A percentile compares a stretch with the other conserved stretches of the same genome.
phyloP scores from a whole-genome alignment of 2,113 vertebrate species.

The Sturnus vulgaris region DNA sequence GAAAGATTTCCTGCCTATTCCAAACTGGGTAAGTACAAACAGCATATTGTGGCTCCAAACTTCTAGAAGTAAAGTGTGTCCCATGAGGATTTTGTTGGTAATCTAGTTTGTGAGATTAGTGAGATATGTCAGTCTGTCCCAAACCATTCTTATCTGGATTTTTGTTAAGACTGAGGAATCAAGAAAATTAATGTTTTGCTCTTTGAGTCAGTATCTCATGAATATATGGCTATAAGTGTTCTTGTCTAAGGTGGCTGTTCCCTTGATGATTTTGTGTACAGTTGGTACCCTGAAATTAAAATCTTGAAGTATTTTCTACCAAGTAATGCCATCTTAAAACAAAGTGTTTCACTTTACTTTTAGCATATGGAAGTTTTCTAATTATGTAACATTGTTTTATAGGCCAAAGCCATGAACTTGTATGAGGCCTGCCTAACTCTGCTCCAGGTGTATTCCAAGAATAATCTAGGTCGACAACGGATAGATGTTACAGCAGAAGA shows the following conservation, averaged over 20 bases:
- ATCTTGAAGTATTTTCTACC: background rate
- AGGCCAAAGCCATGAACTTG: conserved; percentile 97
- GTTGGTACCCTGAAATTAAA: background rate
- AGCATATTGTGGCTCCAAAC: background rate
- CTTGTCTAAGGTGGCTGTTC: background rate
- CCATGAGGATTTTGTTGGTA: background rate
- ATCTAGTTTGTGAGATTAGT: background rate
- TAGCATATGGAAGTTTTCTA: background rate
- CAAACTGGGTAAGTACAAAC: background rate
- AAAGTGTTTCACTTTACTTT: background rate
- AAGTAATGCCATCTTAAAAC: background rate
- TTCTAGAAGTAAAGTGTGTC: background rate
- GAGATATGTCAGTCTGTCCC: background rate
- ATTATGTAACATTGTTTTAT: conserved; percentile 26
- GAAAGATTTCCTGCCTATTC: background rate
- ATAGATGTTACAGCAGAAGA: conserved; percentile 91
- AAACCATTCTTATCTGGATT: background rate
- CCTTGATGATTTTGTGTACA: background rate
- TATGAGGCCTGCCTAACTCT: conserved; percentile 96
- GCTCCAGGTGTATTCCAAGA: conserved; percentile 97
- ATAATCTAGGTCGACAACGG: conserved; percentile 90
- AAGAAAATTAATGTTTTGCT: background rate
- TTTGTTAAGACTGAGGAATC: background rate
- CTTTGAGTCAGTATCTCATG: background rate
- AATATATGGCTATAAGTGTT: background rate